Evolutionary conservation across 2,113 vertebrate species (phyloP).

Genomic region (Phyllopteryx taeniolatus): DNA sequence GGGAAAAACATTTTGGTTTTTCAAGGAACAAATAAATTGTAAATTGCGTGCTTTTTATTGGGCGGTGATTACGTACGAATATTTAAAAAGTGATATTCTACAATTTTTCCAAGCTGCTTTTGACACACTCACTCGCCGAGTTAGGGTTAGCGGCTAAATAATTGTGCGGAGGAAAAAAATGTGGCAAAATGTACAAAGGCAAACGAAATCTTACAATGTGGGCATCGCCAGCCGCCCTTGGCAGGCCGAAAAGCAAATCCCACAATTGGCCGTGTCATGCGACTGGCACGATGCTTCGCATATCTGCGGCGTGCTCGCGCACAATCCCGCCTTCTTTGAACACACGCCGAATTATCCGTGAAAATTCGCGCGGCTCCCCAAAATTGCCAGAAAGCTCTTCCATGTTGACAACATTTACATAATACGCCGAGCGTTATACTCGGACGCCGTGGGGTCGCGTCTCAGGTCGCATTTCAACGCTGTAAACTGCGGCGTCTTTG

Average conservation of each 20-base stretch:
- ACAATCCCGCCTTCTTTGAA: neutral
- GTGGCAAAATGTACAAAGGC: neutral
- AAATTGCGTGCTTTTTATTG: no score
- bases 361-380: neutral
- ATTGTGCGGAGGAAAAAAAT: neutral
- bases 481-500: neutral
- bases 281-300: slow-evolving; percentile 2
- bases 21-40: no score
- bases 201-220: neutral
- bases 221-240: neutral
- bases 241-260: neutral
- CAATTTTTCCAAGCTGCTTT: neutral
- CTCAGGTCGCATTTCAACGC: neutral
- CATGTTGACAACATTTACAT: slow-evolving; percentile 25
- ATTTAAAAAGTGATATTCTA: no score
- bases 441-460: slow-evolving; percentile 21
- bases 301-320: neutral
- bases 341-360: neutral
- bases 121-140: neutral
- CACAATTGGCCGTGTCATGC: neutral
- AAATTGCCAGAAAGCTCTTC: slow-evolving; percentile 16
- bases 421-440: slow-evolving; percentile 31
- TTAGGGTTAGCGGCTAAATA: neutral
- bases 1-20: no score
- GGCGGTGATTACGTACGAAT: no score